These are phyloP conservation scores for Haliclona indistincta DNA, from an alignment of 37 sponge, comb jelly and placozoan species.

Conservation along the genomic window DNA sequence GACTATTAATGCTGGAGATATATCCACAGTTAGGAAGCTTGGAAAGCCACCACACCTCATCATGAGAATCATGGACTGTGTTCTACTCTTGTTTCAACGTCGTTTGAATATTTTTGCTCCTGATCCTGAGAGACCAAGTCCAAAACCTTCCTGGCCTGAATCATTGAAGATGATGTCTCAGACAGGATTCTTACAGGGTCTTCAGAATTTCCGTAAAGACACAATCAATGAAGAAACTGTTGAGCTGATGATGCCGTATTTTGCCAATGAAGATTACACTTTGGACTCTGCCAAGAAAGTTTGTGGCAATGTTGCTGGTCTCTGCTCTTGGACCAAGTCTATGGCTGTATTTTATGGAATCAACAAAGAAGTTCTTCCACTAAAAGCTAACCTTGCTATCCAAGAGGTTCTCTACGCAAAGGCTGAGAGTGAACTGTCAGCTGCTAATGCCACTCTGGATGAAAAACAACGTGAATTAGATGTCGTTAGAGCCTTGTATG, in stretches of 20 bases:
- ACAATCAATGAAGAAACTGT: constrained; percentile 98
- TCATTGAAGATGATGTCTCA: constrained; percentile 97
- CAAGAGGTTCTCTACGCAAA: constrained; percentile 71
- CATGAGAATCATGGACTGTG: constrained; percentile 99
- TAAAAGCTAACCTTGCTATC: constrained; percentile 96
- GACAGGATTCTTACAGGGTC: constrained; percentile 78
- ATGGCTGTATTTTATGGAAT: constrained; percentile 94
- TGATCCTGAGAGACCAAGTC: constrained; percentile 90
- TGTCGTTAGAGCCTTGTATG: constrained; percentile 95
- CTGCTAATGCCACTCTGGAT: constrained; percentile 92
- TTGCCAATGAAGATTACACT: constrained; percentile 94
- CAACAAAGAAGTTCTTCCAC: constrained; percentile 98
- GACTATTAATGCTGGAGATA: constrained; percentile 97
- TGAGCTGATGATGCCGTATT: constrained; percentile 94
- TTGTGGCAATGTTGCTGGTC: constrained; percentile 99
- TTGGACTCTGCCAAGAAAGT: constrained; percentile 91
- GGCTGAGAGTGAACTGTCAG: constrained; percentile 75
- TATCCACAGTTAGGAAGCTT: constrained; percentile 96
- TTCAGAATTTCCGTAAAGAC: constrained; percentile 96
- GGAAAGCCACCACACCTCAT: constrained; percentile 99
- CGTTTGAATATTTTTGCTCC: constrained; percentile 41
- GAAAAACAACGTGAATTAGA: constrained; percentile 93
- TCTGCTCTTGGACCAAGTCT: constrained; percentile 98
- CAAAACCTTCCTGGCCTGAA: constrained; percentile 91
- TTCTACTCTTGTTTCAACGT: constrained; percentile 89